Evolutionary conservation across 2,113 vertebrate species (phyloP), one percentile per base, ranked within the genome.

Genomic region (Mellivora capensis): DNA sequence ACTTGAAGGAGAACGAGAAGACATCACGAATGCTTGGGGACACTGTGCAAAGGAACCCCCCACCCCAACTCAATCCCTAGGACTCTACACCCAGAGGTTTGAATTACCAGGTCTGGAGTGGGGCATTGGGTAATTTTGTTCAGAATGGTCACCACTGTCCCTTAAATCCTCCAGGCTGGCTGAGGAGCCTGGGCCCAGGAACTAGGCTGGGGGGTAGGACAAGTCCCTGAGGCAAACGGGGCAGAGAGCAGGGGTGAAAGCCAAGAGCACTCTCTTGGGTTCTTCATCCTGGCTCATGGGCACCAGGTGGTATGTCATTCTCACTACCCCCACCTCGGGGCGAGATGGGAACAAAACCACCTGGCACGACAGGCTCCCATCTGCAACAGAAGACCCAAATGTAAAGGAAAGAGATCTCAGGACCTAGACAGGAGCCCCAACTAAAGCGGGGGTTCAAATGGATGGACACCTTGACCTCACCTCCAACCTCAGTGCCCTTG

Each of bases 61-160:
- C 7, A 18, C 57, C 21, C 57, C 18, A 61, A 86, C 29, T 39
- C 61, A 80, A 49, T 0, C 25, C 17, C 57, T 8, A 64, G 49
- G 49, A 20, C 71, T 52, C 49, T 23, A 25, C 23, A 64, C 37
- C 37, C 54, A 86, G 34, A 47, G 69, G 10, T 86, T 8, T 72
- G 2, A 42, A 59, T 29, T 3, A 17, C 47, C 57, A 49, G 34
- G 25, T 57, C 57, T 90, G 31, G 34, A 44, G 7, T 1, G 21
- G 1, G 1, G n/a, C 7, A 0, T 17, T 13, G 3, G 57, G 29
- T 7, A 27, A 84, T 2, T n/a, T 82, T 13, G 59, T 76, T 34
- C 23, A 39, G 86, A 87, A 81, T 7, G 9, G 64, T 64, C 67
- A 39, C 3, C 31, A 44, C 0, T 52, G 52, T 42, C 72, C 61